phyloP scores from a whole-genome alignment of 1,140 invertebrate genomes.

The Solenopsis fugax region DNA sequence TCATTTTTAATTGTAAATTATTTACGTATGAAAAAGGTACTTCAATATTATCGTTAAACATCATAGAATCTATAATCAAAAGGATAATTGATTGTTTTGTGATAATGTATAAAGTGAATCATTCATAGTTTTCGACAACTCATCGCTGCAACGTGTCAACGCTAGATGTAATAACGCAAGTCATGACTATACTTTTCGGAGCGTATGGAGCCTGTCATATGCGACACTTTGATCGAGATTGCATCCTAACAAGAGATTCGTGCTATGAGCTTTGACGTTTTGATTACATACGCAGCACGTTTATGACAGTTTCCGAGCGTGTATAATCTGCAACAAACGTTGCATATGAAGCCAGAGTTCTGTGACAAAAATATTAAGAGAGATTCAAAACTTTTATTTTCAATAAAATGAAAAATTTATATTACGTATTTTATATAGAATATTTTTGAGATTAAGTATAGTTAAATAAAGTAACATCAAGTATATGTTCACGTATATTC shows the following conservation, averaged over 20 bases:
- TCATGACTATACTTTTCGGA: conserved; percentile 38
- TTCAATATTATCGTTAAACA: neutral
- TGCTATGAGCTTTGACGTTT: conserved; percentile 50
- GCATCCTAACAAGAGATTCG: conserved; percentile 44
- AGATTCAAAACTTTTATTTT: neutral
- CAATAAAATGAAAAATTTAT: neutral
- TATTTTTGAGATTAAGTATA: neutral
- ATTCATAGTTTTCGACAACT: neutral
- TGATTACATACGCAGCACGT: conserved; percentile 23
- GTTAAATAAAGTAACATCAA: neutral
- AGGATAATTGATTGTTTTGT: neutral
- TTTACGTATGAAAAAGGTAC: neutral
- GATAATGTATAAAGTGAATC: neutral
- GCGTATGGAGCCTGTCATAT: conserved; percentile 12
- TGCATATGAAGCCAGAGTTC: neutral
- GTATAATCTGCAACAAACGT: conserved; percentile 32
- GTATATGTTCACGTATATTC: too few relatives aligned
- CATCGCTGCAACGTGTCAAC: conserved; percentile 4
- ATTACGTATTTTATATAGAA: neutral
- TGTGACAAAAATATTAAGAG: conserved; percentile 9
- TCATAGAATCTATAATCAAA: neutral
- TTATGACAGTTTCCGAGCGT: neutral
- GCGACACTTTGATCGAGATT: conserved; percentile 58
- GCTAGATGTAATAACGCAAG: conserved; percentile 37
- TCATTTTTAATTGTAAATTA: neutral